Evolutionary conservation across 2,888 invertebrate genomes (phyloP).

Genomic region (Galeopsomyia nigrocyanea): DNA sequence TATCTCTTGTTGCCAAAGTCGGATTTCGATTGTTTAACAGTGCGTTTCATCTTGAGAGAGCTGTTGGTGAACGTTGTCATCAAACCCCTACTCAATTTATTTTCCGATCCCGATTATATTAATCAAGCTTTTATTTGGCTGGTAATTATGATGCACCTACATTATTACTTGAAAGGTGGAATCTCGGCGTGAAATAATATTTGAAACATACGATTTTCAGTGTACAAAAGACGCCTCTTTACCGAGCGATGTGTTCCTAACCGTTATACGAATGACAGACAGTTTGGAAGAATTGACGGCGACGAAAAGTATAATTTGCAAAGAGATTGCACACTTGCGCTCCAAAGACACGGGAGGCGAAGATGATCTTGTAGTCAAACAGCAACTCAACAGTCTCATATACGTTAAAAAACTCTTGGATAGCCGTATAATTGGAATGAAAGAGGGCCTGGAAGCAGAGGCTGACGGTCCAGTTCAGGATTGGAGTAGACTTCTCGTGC

Average conservation of each 20-base stretch:
- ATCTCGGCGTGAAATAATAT: background rate
- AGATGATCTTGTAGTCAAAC: conserved; percentile 85
- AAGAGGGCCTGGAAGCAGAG: conserved; percentile 70
- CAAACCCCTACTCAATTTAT: conserved; percentile 77
- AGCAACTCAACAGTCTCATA: conserved; percentile 86
- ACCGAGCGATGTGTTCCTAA: conserved; percentile 87
- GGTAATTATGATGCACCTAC: conserved; percentile 71
- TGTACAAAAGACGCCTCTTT: conserved; percentile 82
- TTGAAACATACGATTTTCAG: conserved; percentile 71
- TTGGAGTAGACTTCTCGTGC: conserved; percentile 68
- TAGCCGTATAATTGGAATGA: conserved; percentile 71
- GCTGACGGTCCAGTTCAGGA: conserved; percentile 66
- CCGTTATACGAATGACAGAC: conserved; percentile 84
- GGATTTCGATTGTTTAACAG: conserved; percentile 86
- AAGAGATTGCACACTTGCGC: conserved; percentile 85
- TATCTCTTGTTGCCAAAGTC: conserved; percentile 87
- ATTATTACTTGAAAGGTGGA: conserved; percentile 1
- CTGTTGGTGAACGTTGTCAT: conserved; percentile 82
- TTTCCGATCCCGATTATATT: conserved; percentile 92
- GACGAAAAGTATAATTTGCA: conserved; percentile 82
- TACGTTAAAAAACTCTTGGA: conserved; percentile 86
- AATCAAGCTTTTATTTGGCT: conserved; percentile 91
- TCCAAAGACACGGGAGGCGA: conserved; percentile 90
- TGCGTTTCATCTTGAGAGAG: conserved; percentile 83
- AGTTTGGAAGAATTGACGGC: conserved; percentile 87